Evolutionary conservation across 2,113 vertebrate genomes (phyloP).

Genomic region (Hemiprocne comata): DNA sequence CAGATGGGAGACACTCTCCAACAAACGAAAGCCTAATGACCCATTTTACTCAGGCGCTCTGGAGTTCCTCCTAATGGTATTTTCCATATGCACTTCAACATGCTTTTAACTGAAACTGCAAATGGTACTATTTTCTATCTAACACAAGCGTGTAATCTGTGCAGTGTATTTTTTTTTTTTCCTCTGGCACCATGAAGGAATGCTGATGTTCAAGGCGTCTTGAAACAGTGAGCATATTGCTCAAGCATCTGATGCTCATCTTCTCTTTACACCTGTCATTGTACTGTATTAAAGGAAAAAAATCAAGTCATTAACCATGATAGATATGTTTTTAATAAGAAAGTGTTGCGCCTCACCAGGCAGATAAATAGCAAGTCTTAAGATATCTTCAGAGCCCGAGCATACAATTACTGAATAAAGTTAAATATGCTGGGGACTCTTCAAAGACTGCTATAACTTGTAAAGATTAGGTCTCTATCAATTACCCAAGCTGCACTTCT

Average conservation of each 20-base stretch:
- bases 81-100: conserved; percentile 92
- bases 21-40: conserved; percentile 99
- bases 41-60: conserved; percentile 92
- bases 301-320: conserved; percentile 88
- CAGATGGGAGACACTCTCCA: conserved; percentile 94
- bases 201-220: conserved; percentile 76
- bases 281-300: conserved; percentile 79
- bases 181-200: conserved; percentile 70
- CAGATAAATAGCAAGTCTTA: conserved; percentile 82
- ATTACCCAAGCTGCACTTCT: conserved; percentile 45
- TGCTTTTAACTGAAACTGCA: conserved; percentile 88
- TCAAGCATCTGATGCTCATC: conserved; percentile 78
- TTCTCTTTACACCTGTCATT: conserved; percentile 82
- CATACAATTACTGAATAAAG: conserved; percentile 71
- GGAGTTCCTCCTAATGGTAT: conserved; percentile 90
- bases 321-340: conserved; percentile 89
- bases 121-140: conserved; percentile 84
- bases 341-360: conserved; percentile 83
- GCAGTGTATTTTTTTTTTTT: conserved; percentile 49
- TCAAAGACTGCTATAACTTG: conserved; percentile 67
- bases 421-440: conserved; percentile 65
- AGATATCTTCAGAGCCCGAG: conserved; percentile 74
- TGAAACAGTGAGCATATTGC: conserved; percentile 79
- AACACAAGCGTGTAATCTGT: conserved; percentile 83
- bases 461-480: conserved; percentile 45